Conservation (phyloP, 2,888 invertebrate genomes). For the Synanthedon andrenaeformis region DNA sequence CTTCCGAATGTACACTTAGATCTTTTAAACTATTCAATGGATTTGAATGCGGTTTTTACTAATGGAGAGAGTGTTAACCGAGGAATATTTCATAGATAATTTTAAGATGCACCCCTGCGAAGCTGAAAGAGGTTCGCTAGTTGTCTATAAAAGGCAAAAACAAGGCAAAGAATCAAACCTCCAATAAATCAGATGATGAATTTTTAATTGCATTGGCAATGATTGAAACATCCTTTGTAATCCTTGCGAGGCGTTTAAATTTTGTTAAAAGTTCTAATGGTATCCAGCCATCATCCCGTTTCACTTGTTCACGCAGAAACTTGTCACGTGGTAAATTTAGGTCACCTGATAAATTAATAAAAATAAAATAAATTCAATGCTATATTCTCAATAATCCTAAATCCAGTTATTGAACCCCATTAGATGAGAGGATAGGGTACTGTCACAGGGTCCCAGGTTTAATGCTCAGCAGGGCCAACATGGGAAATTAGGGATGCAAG, state of each 20-base stretch:
- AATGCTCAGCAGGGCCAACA: too few relatives aligned
- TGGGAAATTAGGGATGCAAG: too few relatives aligned
- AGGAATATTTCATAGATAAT: too few relatives aligned
- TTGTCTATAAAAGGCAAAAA: not conserved
- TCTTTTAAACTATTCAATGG: too few relatives aligned
- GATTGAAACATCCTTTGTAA: slow-evolving; percentile 76
- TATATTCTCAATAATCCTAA: not conserved
- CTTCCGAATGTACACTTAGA: too few relatives aligned
- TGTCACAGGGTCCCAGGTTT: too few relatives aligned
- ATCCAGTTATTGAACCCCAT: too few relatives aligned
- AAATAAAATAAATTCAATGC: not conserved
- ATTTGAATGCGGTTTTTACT: too few relatives aligned
- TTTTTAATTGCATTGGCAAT: slow-evolving; percentile 82
- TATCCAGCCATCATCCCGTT: slow-evolving; percentile 92
- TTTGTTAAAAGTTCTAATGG: slow-evolving; percentile 84
- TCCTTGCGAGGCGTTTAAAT: slow-evolving; percentile 85
- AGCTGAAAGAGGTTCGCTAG: too few relatives aligned
- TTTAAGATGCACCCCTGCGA: too few relatives aligned
- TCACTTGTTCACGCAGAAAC: slow-evolving; percentile 89
- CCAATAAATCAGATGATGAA: slow-evolving; percentile 78
- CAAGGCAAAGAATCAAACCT: slow-evolving; percentile 47
- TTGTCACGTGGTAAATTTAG: slow-evolving; percentile 92
- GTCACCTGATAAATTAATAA: slow-evolving; percentile 77
- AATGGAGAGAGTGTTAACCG: too few relatives aligned
- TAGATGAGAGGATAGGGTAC: too few relatives aligned